Percentiles rank a stretch among this genome's conserved stretches.
Conservation (phyloP, 2,797 vertebrate species). For the Knipowitschia caucasica region DNA sequence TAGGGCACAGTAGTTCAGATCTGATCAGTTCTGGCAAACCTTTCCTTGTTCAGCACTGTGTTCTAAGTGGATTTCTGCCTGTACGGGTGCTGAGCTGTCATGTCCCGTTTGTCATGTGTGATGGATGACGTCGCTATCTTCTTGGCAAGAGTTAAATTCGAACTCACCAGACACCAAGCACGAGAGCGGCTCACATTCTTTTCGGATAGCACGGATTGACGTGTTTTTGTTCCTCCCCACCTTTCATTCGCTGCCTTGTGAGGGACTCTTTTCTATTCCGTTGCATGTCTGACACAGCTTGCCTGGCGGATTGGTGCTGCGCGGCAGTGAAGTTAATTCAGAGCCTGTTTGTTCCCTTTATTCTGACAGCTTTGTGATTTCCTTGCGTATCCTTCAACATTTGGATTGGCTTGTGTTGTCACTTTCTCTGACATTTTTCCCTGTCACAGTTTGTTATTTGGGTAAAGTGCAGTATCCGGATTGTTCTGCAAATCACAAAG, state of each 20-base stretch:
- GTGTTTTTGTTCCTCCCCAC: slow-evolving; percentile 62
- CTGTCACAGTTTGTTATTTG: slow-evolving; percentile 38
- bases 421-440: slow-evolving; percentile 52
- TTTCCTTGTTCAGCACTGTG: slow-evolving; percentile 33
- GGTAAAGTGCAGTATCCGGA: slow-evolving; percentile 28
- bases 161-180: slow-evolving; percentile 47
- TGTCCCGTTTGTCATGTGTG: slow-evolving; percentile 63
- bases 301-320: slow-evolving; percentile 36
- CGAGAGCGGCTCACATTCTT: slow-evolving; percentile 49
- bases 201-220: slow-evolving; percentile 62
- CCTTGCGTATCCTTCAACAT: slow-evolving; percentile 42
- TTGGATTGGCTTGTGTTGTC: slow-evolving; percentile 62
- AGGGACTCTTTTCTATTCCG: slow-evolving; percentile 43
- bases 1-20: slow-evolving; percentile 14
- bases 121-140: slow-evolving; percentile 54
- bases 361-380: slow-evolving; percentile 63
- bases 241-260: slow-evolving; percentile 49
- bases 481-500: slow-evolving; percentile 35
- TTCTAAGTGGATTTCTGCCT: slow-evolving; percentile 36
- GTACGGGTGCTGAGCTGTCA: slow-evolving; percentile 52
- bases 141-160: slow-evolving; percentile 58
- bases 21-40: slow-evolving; percentile 24
- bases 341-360: slow-evolving; percentile 25
- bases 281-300: slow-evolving; percentile 49
- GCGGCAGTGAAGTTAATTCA: slow-evolving; percentile 58